Evolutionary conservation across 64 coral and sea anemone species (phyloP), one percentile per base, ranked within the genome.

Genomic region (Pocillopora damicornis): DNA sequence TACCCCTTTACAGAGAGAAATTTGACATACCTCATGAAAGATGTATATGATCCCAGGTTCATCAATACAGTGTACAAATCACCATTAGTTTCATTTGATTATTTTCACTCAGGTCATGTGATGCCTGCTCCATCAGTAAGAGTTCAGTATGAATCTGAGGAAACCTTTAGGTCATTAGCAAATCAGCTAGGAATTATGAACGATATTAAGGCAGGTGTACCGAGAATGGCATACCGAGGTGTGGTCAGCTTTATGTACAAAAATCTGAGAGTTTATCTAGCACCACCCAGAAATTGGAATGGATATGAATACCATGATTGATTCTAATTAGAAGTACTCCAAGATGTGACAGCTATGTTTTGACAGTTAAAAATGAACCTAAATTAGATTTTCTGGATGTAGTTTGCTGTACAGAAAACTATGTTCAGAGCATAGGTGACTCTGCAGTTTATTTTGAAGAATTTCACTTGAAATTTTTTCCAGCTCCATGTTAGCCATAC

Each of bases 171-270:
- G 58, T 89, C 94, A 59, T 77, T 89, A 36, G 90, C 94, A 57
- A 81, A 79, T 4, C 73, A 75, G 45, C 88, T 95, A 75, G 94
- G 90, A 56, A 88, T 95, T 15, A 95, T 95, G 94, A 78, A 59
- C 56, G 94, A 95, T 18, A 74, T 92, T 13, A 95, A 95, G 86
- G 90, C 94, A 16, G 94, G 94, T 18, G 94, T 95, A 8, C 94
- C 94, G 13, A 86, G 94, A 87, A 95, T 95, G 94, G 94, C 90
- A 11, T 95, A 95, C 72, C 85, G 57, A n/a, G 94, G 94, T 74
- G 68, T 95, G 57, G 90, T 95, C 36, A 91, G 81, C 17, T 89
- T 95, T 95, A 86, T 95, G 13, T 88, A 89, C 36, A 84, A 78
- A 59, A 82, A 76, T 3, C 66, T 78, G 9, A 89, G 94, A 72